A percentile compares a stretch with the other conserved stretches of the same genome.
These are phyloP conservation scores for Taphrorychus bicolor DNA, from an alignment of 2,888 invertebrate genomes.

Conservation along the genomic window DNA sequence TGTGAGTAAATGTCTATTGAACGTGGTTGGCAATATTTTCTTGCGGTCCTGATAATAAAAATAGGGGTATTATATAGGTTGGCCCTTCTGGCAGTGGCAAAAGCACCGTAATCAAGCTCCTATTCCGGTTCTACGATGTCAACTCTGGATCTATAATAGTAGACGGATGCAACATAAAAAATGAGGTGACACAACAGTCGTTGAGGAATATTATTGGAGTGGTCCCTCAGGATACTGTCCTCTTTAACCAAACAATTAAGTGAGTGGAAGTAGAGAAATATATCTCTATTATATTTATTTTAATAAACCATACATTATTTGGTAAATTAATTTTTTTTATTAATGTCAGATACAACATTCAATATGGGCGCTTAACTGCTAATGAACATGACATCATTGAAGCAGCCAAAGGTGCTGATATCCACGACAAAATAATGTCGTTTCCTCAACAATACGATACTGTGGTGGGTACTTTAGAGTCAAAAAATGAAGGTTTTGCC, in stretches of 20 bases:
- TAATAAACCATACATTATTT: too few species aligned
- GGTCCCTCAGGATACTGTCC: conserved; percentile 96
- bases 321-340: neutral
- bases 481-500: neutral
- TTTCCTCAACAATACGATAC: conserved; percentile 92
- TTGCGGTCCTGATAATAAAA: too few species aligned
- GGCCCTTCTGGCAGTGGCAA: conserved; percentile 94
- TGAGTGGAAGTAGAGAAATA: conserved; percentile 53
- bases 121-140: conserved; percentile 97
- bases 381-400: conserved; percentile 82
- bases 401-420: conserved; percentile 92
- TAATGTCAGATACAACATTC: conserved; percentile 87
- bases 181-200: conserved; percentile 81
- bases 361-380: conserved; percentile 85
- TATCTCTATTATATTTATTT: neutral
- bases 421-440: conserved; percentile 88
- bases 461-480: conserved; percentile 61
- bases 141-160: conserved; percentile 85
- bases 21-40: too few species aligned
- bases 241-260: conserved; percentile 92
- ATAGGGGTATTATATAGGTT: conserved; percentile 67
- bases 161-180: conserved; percentile 87
- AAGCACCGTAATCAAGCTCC: conserved; percentile 91
- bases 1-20: conserved; percentile 62
- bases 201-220: conserved; percentile 87